Evolutionary conservation across 1,140 invertebrate genomes (phyloP).

Genomic region (Monomorium pharaonis): DNA sequence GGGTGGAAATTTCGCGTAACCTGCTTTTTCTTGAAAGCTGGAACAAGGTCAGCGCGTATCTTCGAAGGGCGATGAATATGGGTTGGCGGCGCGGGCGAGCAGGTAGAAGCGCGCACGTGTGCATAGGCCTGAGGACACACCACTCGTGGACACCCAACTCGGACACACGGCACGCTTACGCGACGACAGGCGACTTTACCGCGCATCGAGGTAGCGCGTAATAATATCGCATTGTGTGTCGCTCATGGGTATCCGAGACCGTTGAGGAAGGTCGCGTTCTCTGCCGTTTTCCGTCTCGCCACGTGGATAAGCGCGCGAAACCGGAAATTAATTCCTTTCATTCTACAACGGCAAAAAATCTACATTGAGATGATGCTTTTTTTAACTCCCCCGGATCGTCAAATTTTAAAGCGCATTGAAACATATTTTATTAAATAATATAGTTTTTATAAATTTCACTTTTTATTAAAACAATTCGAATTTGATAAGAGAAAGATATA

Average conservation of each 20-base stretch:
- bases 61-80: conserved; percentile 46
- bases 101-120: conserved; percentile 52
- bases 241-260: conserved; percentile 4
- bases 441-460: neutral
- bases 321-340: neutral
- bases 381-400: neutral
- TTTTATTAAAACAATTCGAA: neutral
- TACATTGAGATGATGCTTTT: neutral
- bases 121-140: conserved; percentile 35
- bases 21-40: conserved; percentile 46
- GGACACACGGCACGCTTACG: neutral
- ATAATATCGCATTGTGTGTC: conserved; percentile 32
- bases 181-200: neutral
- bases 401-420: neutral
- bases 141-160: conserved; percentile 11
- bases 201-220: neutral
- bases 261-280: conserved; percentile 41
- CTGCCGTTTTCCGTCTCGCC: neutral
- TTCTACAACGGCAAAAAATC: neutral
- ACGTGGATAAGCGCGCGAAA: neutral
- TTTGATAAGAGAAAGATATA: neutral
- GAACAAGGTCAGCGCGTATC: conserved; percentile 51
- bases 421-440: neutral
- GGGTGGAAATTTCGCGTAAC: conserved; percentile 44
- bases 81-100: conserved; percentile 34